phyloP scores from a whole-genome alignment of 2,113 vertebrate genomes.

The Collichthys lucidus region DNA sequence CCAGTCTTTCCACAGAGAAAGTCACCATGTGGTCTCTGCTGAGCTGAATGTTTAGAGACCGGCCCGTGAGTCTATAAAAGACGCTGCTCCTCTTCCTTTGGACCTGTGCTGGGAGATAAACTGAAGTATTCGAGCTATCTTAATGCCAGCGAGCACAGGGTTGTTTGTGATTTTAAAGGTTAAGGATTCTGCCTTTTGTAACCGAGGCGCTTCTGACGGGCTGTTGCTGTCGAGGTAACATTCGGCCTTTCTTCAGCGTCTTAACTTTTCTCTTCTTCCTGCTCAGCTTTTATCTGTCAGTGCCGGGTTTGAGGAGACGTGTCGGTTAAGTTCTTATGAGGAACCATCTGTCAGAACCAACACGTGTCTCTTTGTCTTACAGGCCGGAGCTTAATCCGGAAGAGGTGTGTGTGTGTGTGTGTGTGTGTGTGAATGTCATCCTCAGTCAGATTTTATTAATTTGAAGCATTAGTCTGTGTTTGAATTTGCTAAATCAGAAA shows the following conservation, averaged over 20 bases:
- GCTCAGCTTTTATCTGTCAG: background rate
- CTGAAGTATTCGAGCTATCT: background rate
- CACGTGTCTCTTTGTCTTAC: background rate
- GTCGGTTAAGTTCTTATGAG: background rate
- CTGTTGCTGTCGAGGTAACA: background rate
- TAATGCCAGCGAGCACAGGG: background rate
- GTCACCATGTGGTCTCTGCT: no score
- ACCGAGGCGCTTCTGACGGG: background rate
- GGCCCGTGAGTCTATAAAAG: no score
- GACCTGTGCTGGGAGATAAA: background rate
- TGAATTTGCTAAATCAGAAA: background rate
- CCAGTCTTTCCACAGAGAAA: no score
- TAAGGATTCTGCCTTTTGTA: background rate
- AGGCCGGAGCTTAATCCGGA: background rate
- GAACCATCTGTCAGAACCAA: background rate
- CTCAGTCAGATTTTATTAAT: no score
- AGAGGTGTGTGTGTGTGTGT: no score
- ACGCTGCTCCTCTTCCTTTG: background rate
- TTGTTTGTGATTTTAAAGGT: background rate
- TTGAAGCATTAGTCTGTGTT: background rate
- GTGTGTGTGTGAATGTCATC: no score
- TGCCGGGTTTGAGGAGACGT: background rate
- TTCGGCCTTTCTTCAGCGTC: background rate
- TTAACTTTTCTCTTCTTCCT: background rate
- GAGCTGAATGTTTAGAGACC: no score